Conservation (phyloP, 2,113 vertebrate genomes). For the Gobiocypris rarus region DNA sequence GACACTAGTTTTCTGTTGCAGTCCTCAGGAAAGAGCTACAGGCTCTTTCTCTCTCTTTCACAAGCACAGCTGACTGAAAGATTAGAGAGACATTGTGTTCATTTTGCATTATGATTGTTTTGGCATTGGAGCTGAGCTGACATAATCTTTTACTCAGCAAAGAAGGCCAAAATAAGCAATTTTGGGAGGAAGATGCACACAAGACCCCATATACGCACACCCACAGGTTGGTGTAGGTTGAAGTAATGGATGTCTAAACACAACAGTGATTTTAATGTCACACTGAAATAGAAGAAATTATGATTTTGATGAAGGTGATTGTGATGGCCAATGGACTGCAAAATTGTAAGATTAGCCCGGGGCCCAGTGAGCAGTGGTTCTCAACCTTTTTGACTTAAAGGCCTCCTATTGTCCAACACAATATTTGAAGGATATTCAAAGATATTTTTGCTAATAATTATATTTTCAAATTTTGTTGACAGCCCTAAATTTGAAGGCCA, state of each 20-base stretch:
- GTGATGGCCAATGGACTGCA: background rate
- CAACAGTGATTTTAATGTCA: background rate
- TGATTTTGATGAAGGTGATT: background rate
- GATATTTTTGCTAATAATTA: too few species aligned
- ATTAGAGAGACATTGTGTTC: constrained; percentile 11
- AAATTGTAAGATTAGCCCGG: background rate
- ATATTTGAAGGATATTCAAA: background rate
- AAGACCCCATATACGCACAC: background rate
- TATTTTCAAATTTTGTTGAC: too few species aligned
- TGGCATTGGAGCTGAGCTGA: constrained; percentile 5
- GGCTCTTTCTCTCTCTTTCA: background rate
- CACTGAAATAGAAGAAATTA: background rate
- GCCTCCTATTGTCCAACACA: background rate
- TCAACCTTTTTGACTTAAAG: background rate
- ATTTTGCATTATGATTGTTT: constrained; percentile 18
- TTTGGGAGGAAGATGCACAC: background rate
- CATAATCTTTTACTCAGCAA: constrained; percentile 19
- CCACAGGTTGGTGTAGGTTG: background rate
- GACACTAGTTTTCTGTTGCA: background rate
- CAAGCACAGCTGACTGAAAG: constrained; percentile 1
- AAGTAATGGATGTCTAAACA: background rate
- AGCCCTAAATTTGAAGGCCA: too few species aligned
- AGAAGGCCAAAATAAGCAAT: background rate
- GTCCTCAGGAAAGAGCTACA: background rate
- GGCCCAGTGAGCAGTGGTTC: background rate